Percentiles rank a stretch among this genome's conserved stretches.
These are phyloP conservation scores for Dicaeum eximium DNA, from an alignment of 2,113 vertebrate species.

Conservation along the genomic window DNA sequence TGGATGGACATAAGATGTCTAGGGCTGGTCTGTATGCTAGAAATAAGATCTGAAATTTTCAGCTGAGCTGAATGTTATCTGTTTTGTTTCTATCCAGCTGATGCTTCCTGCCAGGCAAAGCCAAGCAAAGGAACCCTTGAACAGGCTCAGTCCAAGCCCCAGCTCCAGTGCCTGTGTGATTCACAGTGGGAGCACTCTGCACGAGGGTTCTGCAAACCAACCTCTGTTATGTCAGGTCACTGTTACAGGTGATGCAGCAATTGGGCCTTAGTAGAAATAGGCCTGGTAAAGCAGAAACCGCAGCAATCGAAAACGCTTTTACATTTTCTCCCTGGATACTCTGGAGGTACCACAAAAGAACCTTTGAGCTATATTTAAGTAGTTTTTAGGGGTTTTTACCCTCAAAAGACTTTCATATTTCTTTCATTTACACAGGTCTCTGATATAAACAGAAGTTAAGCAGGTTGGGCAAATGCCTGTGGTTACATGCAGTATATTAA, in stretches of 20 bases:
- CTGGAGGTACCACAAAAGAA: not conserved
- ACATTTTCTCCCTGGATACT: not conserved
- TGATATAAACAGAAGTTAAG: not conserved
- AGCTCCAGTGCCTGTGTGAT: accelerated
- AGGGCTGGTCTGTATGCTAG: not conserved
- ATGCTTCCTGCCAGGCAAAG: accelerated
- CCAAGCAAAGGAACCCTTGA: not conserved
- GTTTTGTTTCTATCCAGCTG: not conserved
- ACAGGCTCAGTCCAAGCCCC: not conserved
- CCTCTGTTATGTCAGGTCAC: not conserved
- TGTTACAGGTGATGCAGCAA: not conserved
- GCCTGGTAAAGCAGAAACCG: not conserved
- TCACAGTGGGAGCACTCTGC: no score
- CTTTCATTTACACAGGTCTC: not conserved
- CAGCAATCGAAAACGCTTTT: not conserved
- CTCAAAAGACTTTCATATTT: not conserved
- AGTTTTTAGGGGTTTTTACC: not conserved
- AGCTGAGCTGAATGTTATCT: not conserved
- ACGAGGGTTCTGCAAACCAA: not conserved
- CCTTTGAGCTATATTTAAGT: not conserved
- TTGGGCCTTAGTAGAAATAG: not conserved
- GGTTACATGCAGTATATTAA: not conserved
- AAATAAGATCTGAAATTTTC: not conserved
- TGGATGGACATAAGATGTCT: not conserved
- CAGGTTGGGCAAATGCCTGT: not conserved